These are phyloP conservation scores for Notocelia uddmanniana DNA, from an alignment of 2,888 invertebrate species.

Conservation along the genomic window DNA sequence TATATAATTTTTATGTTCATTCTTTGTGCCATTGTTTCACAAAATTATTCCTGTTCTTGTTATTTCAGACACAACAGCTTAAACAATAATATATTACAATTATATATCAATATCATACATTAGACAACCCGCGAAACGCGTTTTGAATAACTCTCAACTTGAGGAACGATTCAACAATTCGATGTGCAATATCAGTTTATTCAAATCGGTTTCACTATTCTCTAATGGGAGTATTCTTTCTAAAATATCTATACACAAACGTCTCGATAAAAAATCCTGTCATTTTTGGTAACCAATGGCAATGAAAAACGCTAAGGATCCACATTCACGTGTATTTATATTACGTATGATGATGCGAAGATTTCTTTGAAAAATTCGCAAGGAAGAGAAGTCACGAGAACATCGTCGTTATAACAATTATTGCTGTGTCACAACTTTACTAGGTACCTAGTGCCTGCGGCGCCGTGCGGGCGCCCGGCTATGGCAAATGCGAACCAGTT, in stretches of 20 bases:
- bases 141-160: slow-evolving; percentile 74
- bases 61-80: slow-evolving; percentile 85
- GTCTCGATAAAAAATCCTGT: slow-evolving; percentile 82
- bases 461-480: slow-evolving; percentile 15
- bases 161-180: slow-evolving; percentile 83
- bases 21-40: slow-evolving; percentile 86
- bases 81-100: slow-evolving; percentile 85
- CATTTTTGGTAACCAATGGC: slow-evolving; percentile 86
- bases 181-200: slow-evolving; percentile 76
- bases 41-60: slow-evolving; percentile 86
- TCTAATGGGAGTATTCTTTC: slow-evolving; percentile 78
- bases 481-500: slow-evolving; percentile 31
- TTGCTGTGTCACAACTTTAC: slow-evolving; percentile 76
- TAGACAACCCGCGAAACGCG: slow-evolving; percentile 77
- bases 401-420: slow-evolving; percentile 63
- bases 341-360: slow-evolving; percentile 76
- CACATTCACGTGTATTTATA: slow-evolving; percentile 74
- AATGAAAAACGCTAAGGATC: slow-evolving; percentile 79
- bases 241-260: slow-evolving; percentile 81
- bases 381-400: slow-evolving; percentile 65
- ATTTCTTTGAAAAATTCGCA: slow-evolving; percentile 73
- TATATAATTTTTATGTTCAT: slow-evolving; percentile 86
- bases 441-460: slow-evolving; percentile 34
- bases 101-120: slow-evolving; percentile 79
- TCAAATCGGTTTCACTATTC: slow-evolving; percentile 74